Evolutionary conservation across 2,797 vertebrate genomes (phyloP).

Genomic region (Limosa lapponica): DNA sequence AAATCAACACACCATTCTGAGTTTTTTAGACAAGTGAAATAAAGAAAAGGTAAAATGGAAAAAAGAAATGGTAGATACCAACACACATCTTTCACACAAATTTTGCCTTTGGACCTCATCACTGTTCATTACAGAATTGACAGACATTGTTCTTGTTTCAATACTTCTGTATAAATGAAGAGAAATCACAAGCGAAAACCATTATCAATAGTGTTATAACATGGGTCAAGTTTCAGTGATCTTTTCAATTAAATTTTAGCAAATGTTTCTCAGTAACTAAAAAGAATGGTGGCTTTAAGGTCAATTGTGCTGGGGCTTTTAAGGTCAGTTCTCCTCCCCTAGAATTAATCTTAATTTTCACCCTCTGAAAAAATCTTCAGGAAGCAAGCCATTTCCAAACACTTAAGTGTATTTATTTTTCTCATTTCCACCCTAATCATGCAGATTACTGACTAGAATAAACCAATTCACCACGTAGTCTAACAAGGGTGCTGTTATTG

Average conservation of each 20-base stretch:
- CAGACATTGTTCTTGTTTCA: background rate
- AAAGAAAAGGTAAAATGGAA: background rate
- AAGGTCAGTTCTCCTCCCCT: background rate
- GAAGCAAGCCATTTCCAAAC: conserved; percentile 28
- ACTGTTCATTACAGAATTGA: background rate
- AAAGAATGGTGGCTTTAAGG: background rate
- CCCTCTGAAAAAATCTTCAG: background rate
- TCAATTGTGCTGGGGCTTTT: conserved; percentile 14
- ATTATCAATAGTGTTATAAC: background rate
- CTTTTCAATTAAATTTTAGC: conserved; percentile 1
- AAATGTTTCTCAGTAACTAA: background rate
- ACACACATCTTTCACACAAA: background rate
- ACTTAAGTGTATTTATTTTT: conserved; percentile 42
- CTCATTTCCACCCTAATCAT: conserved; percentile 33
- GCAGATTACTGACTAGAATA: conserved; percentile 33
- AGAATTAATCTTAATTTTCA: conserved; percentile 29
- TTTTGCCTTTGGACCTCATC: background rate
- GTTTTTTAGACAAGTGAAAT: background rate
- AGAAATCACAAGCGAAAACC: background rate
- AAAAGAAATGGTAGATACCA: background rate
- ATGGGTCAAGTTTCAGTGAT: background rate
- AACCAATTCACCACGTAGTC: background rate
- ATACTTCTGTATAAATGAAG: background rate
- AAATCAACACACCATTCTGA: background rate
- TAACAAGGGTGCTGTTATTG: background rate